Base-by-base conservation (phyloP, 1,140 invertebrate genomes). In the Neodiprion virginianus region DNA sequence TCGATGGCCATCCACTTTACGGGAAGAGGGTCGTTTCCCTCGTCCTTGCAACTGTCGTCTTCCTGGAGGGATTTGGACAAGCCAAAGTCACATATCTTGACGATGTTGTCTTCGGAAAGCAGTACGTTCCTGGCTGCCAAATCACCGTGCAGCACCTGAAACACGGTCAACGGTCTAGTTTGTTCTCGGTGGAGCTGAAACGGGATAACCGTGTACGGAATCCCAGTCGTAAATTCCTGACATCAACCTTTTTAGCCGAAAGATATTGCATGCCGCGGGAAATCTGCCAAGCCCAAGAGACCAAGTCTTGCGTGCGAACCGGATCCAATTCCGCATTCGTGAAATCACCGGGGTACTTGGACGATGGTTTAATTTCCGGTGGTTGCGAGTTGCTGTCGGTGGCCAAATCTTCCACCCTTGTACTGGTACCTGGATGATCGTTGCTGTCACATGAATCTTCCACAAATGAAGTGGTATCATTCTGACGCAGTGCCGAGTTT, bases 61-160 rank as follows among this genome's bases (percentile, higher is more conserved):
- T 97, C 94, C 77, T 97, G 95, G 89, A 99, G 94, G 77, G 96
- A 96, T 84, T 96, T 92, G 0, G 98, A 96, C 17, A 99, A 87
- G 17, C 97, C 98, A 89, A 99, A 99, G 85, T 99, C 98, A 76
- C 97, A 98, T 78, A 99, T 98, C 86, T 99, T 99, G 0, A 96
- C 94, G 0, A 96, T 88, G 82, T 96, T 95, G 74, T 97, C 91
- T 53, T 98, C 96, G 2, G 95, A 93, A 1, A 99, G 89, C 17
- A 99, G 89, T 73, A 99, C 94, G 89, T 99, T 99, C 85, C 98
- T 92, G 1, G 98, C 97, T 0, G 98, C 98, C 72, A 99, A 89
- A 90, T 99, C 98, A n/a, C 98, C 94, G 85, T 99, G 98, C 7
- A 99, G 82, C 0, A 96, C 93, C 92, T 94, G 85, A 86, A 89